Percentiles rank a stretch among this genome's conserved stretches.
phyloP scores from a whole-genome alignment of 2,888 invertebrate species.

The Iselma pallidipennis region DNA sequence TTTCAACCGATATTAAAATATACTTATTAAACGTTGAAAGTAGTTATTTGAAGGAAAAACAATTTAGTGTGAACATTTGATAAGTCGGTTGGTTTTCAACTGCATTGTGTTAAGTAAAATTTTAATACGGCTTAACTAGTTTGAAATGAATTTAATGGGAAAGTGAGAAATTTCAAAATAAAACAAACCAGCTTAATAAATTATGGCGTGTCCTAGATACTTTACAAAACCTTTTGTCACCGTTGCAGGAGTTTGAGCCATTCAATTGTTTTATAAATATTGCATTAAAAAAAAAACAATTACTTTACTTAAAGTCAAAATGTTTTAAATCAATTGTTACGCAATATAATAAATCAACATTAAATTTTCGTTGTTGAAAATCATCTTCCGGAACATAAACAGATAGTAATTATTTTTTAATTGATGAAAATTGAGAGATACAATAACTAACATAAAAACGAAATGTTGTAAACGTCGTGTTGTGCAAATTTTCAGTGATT shows the following conservation, averaged over 20 bases:
- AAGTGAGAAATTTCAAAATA: slow-evolving; percentile 24
- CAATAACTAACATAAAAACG: no score
- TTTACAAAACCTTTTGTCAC: slow-evolving; percentile 31
- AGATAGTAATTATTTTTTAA: not conserved
- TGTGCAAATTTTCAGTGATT: not conserved
- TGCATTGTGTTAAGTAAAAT: slow-evolving; percentile 4
- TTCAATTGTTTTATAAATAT: slow-evolving; percentile 31
- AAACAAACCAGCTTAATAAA: slow-evolving; percentile 28
- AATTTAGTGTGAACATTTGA: not conserved
- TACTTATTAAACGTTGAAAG: no score
- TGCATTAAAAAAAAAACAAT: slow-evolving; percentile 26
- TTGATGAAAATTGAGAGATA: not conserved
- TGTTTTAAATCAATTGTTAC: slow-evolving; percentile 24
- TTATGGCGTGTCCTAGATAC: slow-evolving; percentile 26
- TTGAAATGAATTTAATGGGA: slow-evolving; percentile 25
- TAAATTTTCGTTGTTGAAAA: not conserved
- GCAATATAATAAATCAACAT: slow-evolving; percentile 7
- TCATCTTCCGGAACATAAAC: not conserved
- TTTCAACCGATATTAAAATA: no score
- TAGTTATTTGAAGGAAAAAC: no score
- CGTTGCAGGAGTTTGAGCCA: slow-evolving; percentile 12
- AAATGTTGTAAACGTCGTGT: no score
- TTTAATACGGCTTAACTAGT: slow-evolving; percentile 21
- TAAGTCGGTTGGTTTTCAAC: not conserved
- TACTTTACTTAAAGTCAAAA: slow-evolving; percentile 26